Base-by-base conservation (phyloP, 1,140 invertebrate genomes). In the Eufriesea mexicana region DNA sequence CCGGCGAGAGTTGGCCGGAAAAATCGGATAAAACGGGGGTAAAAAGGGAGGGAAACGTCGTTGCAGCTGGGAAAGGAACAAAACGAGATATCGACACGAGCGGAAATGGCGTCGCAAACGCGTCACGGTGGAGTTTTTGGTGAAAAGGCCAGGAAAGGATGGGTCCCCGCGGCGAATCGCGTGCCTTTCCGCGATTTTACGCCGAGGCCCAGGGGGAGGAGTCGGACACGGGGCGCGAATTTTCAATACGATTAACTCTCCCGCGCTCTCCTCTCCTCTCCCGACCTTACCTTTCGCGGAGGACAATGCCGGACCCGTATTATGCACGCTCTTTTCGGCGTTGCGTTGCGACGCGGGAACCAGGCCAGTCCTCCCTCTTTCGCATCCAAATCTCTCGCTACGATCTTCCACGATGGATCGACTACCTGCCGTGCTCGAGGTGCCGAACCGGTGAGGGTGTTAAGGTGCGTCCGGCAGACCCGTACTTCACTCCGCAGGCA, bases 211-310 rank as follows among this genome's bases (percentile, higher is more conserved):
- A 4, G 35, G 54, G 57, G 81, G 81, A 78, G 83, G 71, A 78
- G 83, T 73, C 78, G 67, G 83, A 84, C 73, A 84, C 83, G 83
- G 83, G 77, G 83, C 83, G 83, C 76, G 78, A 86, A 84, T 79
- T 86, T 85, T 85, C 85, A 86, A 85, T 86, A 25, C 85, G 83
- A 85, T 85, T 86, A 85, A 75, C n/a, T n/a, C n/a, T n/a, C n/a
- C n/a, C 84, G 54, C 71, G 67, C 35, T 77, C 80, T 54, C 62
- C 61, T 28, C 12, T 47, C 28, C 45, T 49, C 54, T 49, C 68
- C 51, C 51, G 14, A 49, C 75, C 74, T 49, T 75, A 49, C 83
- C 83, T 85, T 85, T 74, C 74, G 79, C 49, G 83, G 84, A 85
- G 85, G 83, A 86, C 85, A 86, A 86, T 86, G 79, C 77, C 18